A percentile compares a stretch with the other conserved stretches of the same genome.
These are phyloP conservation scores for Irena cyanogastra DNA, from an alignment of 2,113 vertebrate species.

Conservation along the genomic window DNA sequence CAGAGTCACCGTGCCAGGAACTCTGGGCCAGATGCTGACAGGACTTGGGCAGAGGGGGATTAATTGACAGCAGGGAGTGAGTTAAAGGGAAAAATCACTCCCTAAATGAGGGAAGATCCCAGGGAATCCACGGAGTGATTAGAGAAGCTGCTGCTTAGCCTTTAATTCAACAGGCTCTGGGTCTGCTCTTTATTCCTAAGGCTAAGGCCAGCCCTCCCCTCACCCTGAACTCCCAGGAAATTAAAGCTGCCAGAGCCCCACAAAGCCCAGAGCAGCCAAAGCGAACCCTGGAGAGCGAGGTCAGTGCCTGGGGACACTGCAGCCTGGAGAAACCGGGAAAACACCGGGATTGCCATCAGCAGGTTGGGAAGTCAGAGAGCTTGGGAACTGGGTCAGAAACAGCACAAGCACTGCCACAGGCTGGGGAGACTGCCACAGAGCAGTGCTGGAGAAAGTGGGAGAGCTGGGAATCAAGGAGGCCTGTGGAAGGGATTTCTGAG, in stretches of 20 bases:
- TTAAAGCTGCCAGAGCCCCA: neutral
- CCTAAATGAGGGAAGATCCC: conserved; percentile 59
- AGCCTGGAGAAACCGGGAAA: neutral
- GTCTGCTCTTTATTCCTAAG: conserved; percentile 28
- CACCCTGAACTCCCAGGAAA: neutral
- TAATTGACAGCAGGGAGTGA: conserved; percentile 42
- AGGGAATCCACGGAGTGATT: conserved; percentile 40
- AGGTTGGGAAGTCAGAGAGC: neutral
- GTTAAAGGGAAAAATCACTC: conserved; percentile 50
- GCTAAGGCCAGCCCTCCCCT: conserved; percentile 6
- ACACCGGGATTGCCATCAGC: neutral
- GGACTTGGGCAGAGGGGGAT: conserved; percentile 24
- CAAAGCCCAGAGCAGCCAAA: neutral
- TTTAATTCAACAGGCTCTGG: conserved; percentile 45
- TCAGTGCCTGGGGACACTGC: neutral
- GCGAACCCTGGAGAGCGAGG: rapidly evolving
- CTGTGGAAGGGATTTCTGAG: neutral
- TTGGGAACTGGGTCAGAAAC: neutral
- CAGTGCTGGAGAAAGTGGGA: neutral
- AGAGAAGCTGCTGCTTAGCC: conserved; percentile 43
- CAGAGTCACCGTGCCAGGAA: neutral
- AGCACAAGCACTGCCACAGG: too few relatives aligned
- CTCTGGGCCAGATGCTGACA: conserved; percentile 11
- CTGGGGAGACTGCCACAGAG: neutral
- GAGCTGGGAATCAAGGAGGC: neutral